These are phyloP conservation scores for Muscidifurax raptorellus DNA, from an alignment of 1,140 invertebrate genomes.

Conservation along the genomic window DNA sequence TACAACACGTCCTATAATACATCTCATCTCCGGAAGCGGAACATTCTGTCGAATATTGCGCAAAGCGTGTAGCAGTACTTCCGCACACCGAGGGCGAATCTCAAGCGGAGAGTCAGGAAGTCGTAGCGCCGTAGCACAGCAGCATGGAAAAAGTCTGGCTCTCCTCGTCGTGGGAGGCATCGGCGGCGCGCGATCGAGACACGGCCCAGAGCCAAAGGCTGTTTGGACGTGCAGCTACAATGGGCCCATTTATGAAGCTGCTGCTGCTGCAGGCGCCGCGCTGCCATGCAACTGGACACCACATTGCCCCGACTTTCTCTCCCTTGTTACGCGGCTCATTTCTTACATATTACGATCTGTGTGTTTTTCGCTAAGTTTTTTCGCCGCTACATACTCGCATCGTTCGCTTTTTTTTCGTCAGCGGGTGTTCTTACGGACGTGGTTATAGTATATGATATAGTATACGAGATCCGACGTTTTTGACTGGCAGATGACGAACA, in stretches of 20 bases:
- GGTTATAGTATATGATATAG: too few species aligned
- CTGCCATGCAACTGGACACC: conserved; percentile 68
- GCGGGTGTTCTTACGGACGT: background rate
- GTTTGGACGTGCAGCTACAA: conserved; percentile 67
- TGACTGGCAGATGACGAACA: background rate
- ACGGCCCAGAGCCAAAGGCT: conserved; percentile 57
- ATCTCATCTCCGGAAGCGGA: background rate
- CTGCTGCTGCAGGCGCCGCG: conserved; percentile 51
- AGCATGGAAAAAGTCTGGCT: background rate
- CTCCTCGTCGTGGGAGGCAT: conserved; percentile 1
- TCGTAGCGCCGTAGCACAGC: background rate
- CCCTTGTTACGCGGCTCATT: background rate
- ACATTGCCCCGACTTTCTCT: conserved; percentile 58
- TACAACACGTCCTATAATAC: too few species aligned
- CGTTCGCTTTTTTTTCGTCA: background rate
- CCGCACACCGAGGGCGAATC: conserved; percentile 15
- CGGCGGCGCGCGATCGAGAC: background rate
- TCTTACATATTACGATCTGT: background rate
- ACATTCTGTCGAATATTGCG: background rate
- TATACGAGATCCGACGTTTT: background rate
- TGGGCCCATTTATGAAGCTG: conserved; percentile 68
- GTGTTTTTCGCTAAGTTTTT: conserved; percentile 39
- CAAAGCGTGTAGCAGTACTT: background rate
- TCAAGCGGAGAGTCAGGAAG: conserved; percentile 38
- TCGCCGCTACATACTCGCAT: background rate